Evolutionary conservation across 1,140 invertebrate species (phyloP).

Genomic region (Theocolax elegans): DNA sequence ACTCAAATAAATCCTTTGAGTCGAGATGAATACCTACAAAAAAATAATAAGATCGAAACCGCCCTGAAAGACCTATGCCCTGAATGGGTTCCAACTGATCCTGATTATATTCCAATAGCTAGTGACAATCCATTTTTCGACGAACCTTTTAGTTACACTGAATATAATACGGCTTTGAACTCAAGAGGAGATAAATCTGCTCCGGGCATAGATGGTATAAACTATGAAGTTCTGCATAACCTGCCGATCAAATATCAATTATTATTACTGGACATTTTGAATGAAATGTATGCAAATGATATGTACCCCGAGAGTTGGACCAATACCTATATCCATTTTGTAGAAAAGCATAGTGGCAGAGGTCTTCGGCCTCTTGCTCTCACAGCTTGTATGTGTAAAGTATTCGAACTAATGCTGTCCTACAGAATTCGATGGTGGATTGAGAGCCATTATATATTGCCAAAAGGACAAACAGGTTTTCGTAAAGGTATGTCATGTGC

Average conservation of each 20-base stretch:
- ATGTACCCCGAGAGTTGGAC: not conserved
- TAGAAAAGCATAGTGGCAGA: not conserved
- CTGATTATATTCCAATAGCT: not conserved
- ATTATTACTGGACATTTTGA: conserved; percentile 3
- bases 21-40: conserved; percentile 5
- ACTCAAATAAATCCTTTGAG: too few relatives aligned
- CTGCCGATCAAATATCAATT: not conserved
- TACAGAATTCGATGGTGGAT: not conserved
- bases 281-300: not conserved
- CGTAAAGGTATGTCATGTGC: not conserved
- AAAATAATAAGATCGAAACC: not conserved
- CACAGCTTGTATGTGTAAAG: not conserved
- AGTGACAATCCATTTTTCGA: not conserved
- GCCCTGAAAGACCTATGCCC: not conserved
- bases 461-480: too few relatives aligned
- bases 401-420: not conserved
- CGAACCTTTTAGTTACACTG: too few relatives aligned
- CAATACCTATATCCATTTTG: not conserved
- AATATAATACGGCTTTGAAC: not conserved
- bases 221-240: not conserved
- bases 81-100: not conserved
- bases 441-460: not conserved
- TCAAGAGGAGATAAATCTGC: not conserved
- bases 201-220: not conserved
- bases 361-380: not conserved